Conservation (phyloP, 2,888 invertebrate species). For the Drosophila robusta region DNA sequence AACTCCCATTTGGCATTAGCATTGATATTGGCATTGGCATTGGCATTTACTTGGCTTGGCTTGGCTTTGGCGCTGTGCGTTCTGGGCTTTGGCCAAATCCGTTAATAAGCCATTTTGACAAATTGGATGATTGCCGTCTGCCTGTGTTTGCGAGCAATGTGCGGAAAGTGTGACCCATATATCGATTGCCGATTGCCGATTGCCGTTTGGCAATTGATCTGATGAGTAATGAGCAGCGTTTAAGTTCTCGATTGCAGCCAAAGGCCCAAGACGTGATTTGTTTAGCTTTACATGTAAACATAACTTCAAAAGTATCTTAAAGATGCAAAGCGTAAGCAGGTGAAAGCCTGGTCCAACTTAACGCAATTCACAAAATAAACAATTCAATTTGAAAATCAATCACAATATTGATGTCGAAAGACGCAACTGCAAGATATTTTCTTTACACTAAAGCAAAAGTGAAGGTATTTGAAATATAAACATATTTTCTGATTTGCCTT, state of each 20-base stretch:
- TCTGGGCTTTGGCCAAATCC: conserved; percentile 70
- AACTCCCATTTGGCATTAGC: conserved; percentile 32
- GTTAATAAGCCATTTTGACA: conserved; percentile 80
- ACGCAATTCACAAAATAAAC: neutral
- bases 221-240: conserved; percentile 40
- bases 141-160: conserved; percentile 25
- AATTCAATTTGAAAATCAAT: neutral
- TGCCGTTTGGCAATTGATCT: conserved; percentile 33
- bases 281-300: conserved; percentile 1
- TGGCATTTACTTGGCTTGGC: conserved; percentile 41
- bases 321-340: conserved; percentile 1
- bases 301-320: neutral
- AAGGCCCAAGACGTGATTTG: conserved; percentile 21
- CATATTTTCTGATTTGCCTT: too few relatives aligned
- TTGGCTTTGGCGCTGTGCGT: conserved; percentile 42
- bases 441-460: too few relatives aligned
- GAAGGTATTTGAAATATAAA: too few relatives aligned
- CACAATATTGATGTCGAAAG: too few relatives aligned
- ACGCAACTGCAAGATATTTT: too few relatives aligned
- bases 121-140: conserved; percentile 72
- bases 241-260: conserved; percentile 30
- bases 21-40: conserved; percentile 34
- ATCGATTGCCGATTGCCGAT: conserved; percentile 29
- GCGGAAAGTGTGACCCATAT: conserved; percentile 30
- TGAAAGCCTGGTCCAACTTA: neutral